Evolutionary conservation across 2,888 invertebrate species (phyloP).

Genomic region (Acleris literana): DNA sequence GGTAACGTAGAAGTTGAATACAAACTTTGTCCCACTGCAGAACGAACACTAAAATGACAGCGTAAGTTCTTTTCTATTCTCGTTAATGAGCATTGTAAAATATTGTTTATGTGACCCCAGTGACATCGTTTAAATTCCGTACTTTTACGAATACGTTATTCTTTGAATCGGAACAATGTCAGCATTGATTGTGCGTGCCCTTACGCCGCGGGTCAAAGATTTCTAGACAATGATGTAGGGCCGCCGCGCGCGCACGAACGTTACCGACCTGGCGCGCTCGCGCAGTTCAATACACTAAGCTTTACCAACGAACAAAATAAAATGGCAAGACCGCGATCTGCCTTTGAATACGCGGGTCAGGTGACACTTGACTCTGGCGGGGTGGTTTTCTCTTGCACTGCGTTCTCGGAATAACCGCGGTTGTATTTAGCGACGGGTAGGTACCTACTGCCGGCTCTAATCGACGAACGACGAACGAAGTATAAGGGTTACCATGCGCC

Average conservation of each 20-base stretch:
- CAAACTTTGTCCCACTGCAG: no score
- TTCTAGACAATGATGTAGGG: slow-evolving; percentile 47
- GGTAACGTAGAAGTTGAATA: no score
- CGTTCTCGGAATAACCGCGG: slow-evolving; percentile 11
- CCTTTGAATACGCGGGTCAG: slow-evolving; percentile 60
- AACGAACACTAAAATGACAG: background rate
- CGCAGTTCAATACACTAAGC: slow-evolving; percentile 54
- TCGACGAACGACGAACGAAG: no score
- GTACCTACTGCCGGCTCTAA: no score
- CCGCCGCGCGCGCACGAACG: slow-evolving; percentile 38
- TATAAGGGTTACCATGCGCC: no score
- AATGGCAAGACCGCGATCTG: slow-evolving; percentile 56
- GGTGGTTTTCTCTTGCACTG: slow-evolving; percentile 43
- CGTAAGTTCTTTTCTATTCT: background rate
- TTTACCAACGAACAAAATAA: slow-evolving; percentile 53
- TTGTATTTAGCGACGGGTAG: no score
- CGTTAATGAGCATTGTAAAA: slow-evolving; percentile 1
- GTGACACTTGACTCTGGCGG: slow-evolving; percentile 52
- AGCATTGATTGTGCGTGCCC: slow-evolving; percentile 43
- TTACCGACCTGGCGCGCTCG: slow-evolving; percentile 35
- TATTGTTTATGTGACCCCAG: slow-evolving; percentile 12
- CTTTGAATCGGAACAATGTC: slow-evolving; percentile 36
- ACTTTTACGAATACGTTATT: slow-evolving; percentile 25
- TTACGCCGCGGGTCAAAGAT: slow-evolving; percentile 49
- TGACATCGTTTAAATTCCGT: slow-evolving; percentile 34